phyloP scores from a whole-genome alignment of 2,797 vertebrate genomes.

The Phoeniculus purpureus region DNA sequence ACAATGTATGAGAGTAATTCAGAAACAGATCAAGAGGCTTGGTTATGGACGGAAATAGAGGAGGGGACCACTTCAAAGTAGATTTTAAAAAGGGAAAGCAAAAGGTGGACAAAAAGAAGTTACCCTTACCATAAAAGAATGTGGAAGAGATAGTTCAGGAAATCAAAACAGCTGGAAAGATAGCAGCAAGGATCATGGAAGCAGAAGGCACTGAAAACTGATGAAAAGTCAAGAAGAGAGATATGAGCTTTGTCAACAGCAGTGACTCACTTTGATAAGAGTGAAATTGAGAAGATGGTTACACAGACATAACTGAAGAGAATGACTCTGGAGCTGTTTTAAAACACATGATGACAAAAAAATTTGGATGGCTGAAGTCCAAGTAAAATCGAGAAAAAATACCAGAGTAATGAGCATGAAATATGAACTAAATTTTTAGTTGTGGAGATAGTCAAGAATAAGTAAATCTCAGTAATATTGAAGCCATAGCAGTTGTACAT shows the following conservation, averaged over 20 bases:
- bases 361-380: background rate
- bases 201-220: background rate
- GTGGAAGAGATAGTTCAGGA: background rate
- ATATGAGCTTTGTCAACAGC: background rate
- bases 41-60: background rate
- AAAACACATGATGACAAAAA: background rate
- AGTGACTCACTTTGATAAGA: background rate
- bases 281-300: background rate
- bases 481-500: background rate
- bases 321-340: background rate
- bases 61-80: background rate
- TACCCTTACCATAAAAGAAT: background rate
- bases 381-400: constrained; percentile 18
- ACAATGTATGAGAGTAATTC: background rate
- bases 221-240: background rate
- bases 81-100: background rate
- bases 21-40: background rate
- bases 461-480: background rate
- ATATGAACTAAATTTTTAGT: background rate
- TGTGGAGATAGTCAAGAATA: background rate
- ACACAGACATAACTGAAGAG: background rate
- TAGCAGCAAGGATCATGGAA: background rate
- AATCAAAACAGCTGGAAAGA: background rate
- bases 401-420: background rate
- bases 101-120: background rate